Evolutionary conservation across 1,140 invertebrate genomes (phyloP), one percentile per base, ranked within the genome.

Genomic region (Micrasema minimum): DNA sequence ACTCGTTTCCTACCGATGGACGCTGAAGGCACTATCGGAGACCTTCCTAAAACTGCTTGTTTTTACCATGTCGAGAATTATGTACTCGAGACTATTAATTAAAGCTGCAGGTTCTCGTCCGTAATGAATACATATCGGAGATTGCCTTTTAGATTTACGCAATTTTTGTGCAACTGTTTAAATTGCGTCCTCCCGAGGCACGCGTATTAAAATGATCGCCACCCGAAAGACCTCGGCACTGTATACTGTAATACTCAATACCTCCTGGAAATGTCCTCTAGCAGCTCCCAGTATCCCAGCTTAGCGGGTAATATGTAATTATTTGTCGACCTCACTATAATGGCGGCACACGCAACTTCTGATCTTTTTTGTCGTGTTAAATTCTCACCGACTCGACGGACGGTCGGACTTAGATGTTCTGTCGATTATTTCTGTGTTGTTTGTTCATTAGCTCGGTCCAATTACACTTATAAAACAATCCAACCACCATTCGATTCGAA

Each of bases 401-500:
- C 26, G 37, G 43, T 23, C 22, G 59, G 31, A 23, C 57, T 64
- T 45, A 64, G 41, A 26, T 37, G 26, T n/a, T 22, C 37, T 10
- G 35, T 22, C 12, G n/a, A 22, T 61, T 61, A 16, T 61, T 31
- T n/a, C 38, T 43, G 35, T 35, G 31, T 14, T 51, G 22, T 68
- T 59, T 48, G 53, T 59, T 68, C 41, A 57, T 68, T 68, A 68
- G 66, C 18, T 35, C 16, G 14, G 14, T 16, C 38, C 66, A 59
- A 59, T 59, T 57, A 57, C 51, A 59, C 66, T 68, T 59, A 68
- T 68, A 59, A 46, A 68, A 68, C 37, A 68, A 68, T 68, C 66
- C 66, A 26, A 35, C 18, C 11, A n/a, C 38, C 51, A 68, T 31
- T 68, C 37, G 66, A 35, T 50, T 43, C 37, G 18, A 26, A 53